Evolutionary conservation across 2,113 vertebrate species (phyloP).

Genomic region (Pterocles burchelli): DNA sequence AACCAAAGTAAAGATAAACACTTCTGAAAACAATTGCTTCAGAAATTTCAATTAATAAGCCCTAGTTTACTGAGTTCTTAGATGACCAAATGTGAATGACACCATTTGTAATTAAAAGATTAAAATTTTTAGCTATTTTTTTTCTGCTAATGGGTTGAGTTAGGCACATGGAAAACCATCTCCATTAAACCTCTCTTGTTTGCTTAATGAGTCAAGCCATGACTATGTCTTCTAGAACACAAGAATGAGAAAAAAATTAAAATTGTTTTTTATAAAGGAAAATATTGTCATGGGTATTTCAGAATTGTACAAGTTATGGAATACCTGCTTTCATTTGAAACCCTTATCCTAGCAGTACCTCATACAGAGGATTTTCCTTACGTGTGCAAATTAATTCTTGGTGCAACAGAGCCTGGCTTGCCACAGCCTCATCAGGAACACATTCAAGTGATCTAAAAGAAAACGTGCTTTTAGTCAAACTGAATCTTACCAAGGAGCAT

Average conservation of each 20-base stretch:
- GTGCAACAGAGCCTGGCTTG: neutral
- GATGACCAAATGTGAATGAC: neutral
- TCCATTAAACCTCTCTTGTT: neutral
- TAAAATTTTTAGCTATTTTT: neutral
- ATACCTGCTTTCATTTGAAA: neutral
- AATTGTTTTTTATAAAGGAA: neutral
- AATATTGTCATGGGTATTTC: neutral
- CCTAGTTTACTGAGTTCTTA: neutral
- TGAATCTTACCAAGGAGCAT: neutral
- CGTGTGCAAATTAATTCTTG: neutral
- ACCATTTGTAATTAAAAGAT: neutral
- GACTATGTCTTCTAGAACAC: neutral
- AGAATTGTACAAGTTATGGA: neutral
- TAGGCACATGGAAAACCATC: neutral
- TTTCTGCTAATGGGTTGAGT: neutral
- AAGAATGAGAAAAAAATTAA: neutral
- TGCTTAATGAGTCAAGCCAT: neutral
- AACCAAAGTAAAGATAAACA: neutral
- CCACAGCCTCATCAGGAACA: neutral
- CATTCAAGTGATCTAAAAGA: neutral
- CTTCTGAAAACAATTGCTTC: neutral
- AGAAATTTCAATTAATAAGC: neutral
- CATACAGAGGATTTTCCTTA: neutral
- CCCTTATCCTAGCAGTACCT: neutral
- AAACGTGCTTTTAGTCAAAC: fast-evolving